Base-by-base conservation (phyloP, 1,140 invertebrate genomes). In the Acromyrmex heyeri region DNA sequence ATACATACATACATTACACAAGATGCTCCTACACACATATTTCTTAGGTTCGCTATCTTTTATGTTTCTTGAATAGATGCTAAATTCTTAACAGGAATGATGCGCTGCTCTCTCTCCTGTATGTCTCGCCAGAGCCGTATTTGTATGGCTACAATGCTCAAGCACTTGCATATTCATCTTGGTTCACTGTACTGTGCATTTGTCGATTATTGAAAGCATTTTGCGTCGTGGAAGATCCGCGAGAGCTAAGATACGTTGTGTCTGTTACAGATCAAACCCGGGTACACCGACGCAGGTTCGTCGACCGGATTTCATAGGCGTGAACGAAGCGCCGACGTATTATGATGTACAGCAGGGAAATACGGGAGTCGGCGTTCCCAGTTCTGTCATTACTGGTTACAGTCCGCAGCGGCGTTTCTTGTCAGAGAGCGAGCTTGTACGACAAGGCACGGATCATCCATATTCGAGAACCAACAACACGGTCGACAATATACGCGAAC, bases 281-380 rank as follows among this genome's bases (percentile, higher is more conserved):
- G 97, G 97, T 92, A 98, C 98, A 87, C 98, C 98, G 88, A 98
- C 98, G 87, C 97, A 98, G 96, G 97, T 97, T 67, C 96, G 97
- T 92, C 96, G 98, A 82, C 97, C 97, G 10, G 98, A 98, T 94
- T 98, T 98, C 95, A 98, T 98, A 92, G 97, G 97, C 81, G 97
- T 98, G 72, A 95, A 95, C 34, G 96, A 95, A 76, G 91, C 91
- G 53, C 93, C 94, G 48, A 94, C 92, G 38, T 96, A 96, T 88
- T 96, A 96, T 87, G 96, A 96, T 59, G 91, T 93, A 24, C 92
- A 95, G 88, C 93, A 94, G 65, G 89, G 87, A 55, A 92, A 70
- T 61, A 76, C 76, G 65, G 88, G 75, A 81, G 64, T 83, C 62
- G 87, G 87, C 24, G 86, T 89, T 88, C 86, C 93, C 91, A 87